Base-by-base conservation (phyloP, 2,888 invertebrate genomes). In the Plagiodera versicolora region DNA sequence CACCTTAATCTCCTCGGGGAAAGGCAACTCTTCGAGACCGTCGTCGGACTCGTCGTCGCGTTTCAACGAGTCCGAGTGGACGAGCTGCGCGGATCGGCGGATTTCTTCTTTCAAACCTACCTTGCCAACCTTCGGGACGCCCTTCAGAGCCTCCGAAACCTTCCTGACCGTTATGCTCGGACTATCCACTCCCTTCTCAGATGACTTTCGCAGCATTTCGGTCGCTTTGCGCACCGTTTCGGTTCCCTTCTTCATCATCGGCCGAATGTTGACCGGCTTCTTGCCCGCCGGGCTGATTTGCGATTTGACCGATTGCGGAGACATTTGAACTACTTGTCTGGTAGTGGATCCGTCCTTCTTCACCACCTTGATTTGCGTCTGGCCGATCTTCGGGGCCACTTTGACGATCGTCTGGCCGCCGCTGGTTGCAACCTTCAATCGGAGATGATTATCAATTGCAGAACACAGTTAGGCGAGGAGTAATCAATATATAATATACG, bases 1-100 rank as follows among this genome's bases (percentile, higher is more conserved):
- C 46, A 86, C 77, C 62, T 84, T 84, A 62, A 82, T 73, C 56
- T 83, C 83, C 10, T 76, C 75, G 17, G 87, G 87, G 81, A 87
- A 87, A 69, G 89, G 87, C 67, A 87, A 75, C 66, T 88, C 89
- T 76, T 87, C 86, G 47, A 89, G 87, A 70, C 82, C 86, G 73
- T 79, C 84, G 35, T 84, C 84, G 14, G 81, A 82, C 5, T 79
- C 78, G 9, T 61, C 60, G 19, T 60, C 55, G 9, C 50, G 53
- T 10, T 63, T 58, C 16, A 18, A 56, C 1, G 58, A 16, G 5
- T 56, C 24, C n/a, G 28, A n/a, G 19, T 48, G n/a, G 18, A 55
- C n/a, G 47, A 55, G 14, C 20, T 47, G 32, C 5, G 46, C 47
- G 10, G 55, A 32, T 9, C 28, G 20, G 14, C 55, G 30, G 10